Percentiles rank a stretch among this genome's conserved stretches.
phyloP scores from a whole-genome alignment of 2,797 vertebrate genomes.

The Clarias laeviceps region DNA sequence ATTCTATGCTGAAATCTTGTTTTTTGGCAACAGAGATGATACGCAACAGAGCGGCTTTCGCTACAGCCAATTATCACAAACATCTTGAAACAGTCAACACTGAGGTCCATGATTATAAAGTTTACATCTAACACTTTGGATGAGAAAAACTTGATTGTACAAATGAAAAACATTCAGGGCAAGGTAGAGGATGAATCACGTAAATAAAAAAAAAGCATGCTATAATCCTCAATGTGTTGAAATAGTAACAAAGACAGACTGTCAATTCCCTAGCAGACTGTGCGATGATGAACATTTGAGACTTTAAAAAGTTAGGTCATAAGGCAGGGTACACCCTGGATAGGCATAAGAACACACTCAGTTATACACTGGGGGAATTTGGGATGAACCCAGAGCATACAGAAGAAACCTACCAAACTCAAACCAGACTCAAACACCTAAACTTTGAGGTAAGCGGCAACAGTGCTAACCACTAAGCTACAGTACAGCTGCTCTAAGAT shows the following conservation, averaged over 20 bases:
- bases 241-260: background rate
- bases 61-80: conserved; percentile 49
- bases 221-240: background rate
- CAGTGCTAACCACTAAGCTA: too few relatives aligned
- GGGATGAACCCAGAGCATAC: too few relatives aligned
- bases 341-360: too few relatives aligned
- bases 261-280: background rate
- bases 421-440: too few relatives aligned
- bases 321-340: background rate
- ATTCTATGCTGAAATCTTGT: conserved; percentile 27
- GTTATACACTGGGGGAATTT: too few relatives aligned
- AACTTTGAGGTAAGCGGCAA: too few relatives aligned
- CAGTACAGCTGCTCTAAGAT: too few relatives aligned
- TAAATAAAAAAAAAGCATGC: background rate
- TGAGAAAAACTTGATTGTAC: conserved; percentile 12
- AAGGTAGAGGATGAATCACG: background rate
- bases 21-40: conserved; percentile 30
- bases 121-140: conserved; percentile 27
- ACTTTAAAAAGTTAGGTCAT: background rate
- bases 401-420: too few relatives aligned
- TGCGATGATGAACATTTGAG: background rate
- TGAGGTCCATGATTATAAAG: conserved; percentile 8
- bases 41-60: conserved; percentile 32
- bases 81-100: conserved; percentile 61
- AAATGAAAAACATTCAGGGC: background rate